These are phyloP conservation scores for Planiliza haematocheilus DNA, from an alignment of 2,113 vertebrate species.

Conservation along the genomic window DNA sequence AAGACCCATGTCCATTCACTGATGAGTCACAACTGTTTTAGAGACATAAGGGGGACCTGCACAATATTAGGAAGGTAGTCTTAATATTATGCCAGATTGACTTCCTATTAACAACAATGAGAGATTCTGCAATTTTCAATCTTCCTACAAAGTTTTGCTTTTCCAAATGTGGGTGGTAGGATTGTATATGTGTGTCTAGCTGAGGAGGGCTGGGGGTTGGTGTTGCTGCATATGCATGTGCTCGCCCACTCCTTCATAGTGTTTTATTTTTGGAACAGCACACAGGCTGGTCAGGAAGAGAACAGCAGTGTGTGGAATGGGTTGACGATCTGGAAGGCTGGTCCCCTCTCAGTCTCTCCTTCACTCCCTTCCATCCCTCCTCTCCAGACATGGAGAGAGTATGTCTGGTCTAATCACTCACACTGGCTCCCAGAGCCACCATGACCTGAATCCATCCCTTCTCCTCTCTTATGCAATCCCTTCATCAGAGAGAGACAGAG, in stretches of 20 bases:
- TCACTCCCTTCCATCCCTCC: conserved; percentile 20
- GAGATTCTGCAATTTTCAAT: too few relatives aligned
- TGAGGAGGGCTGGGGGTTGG: conserved; percentile 12
- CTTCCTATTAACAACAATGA: too few relatives aligned
- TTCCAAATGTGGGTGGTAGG: not conserved
- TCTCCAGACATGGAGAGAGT: conserved; percentile 60
- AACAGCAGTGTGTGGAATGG: conserved; percentile 66
- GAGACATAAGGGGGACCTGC: too few relatives aligned
- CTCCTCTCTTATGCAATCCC: conserved; percentile 80
- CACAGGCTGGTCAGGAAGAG: conserved; percentile 72
- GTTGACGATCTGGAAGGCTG: conserved; percentile 54
- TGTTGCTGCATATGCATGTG: conserved; percentile 38
- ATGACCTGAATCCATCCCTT: conserved; percentile 80
- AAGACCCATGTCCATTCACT: too few relatives aligned
- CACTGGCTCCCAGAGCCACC: conserved; percentile 65
- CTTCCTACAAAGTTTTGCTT: too few relatives aligned
- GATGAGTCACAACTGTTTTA: too few relatives aligned
- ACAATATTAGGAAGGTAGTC: too few relatives aligned
- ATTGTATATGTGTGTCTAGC: conserved; percentile 23
- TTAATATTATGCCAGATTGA: too few relatives aligned
- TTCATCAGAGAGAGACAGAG: conserved; percentile 60
- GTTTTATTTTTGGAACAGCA: conserved; percentile 78
- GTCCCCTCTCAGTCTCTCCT: conserved; percentile 43
- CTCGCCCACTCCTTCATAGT: conserved; percentile 49
- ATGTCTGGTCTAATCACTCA: conserved; percentile 81